Base-by-base conservation (phyloP, 2,113 vertebrate species). In the Dicerorhinus sumatrensis region DNA sequence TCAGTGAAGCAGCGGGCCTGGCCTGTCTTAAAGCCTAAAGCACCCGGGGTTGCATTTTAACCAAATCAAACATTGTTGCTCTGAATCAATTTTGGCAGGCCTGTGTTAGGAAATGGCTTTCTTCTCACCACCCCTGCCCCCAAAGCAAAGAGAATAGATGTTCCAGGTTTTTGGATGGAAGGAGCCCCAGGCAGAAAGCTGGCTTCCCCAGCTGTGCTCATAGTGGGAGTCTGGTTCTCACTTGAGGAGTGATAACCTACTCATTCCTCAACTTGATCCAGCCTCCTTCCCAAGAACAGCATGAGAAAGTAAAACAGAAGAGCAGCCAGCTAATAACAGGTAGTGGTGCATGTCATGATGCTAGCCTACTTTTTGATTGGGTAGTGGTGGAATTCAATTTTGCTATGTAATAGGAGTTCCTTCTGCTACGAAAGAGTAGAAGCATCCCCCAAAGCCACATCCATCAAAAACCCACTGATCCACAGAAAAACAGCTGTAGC, bases 41-140 rank as follows among this genome's bases (percentile, higher is more conserved):
- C 82, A 91, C 82, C 81, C 14, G 1, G 65, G 96, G 96, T 97
- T 97, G 56, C 92, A 93, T 95, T 97, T 96, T 96, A 97, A 97
- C 89, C 89, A 97, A 96, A 88, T 97, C 77, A 97, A 96, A 97
- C 82, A 96, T 56, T 85, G 70, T 97, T 91, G 58, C 77, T 91
- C 77, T 97, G 73, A 97, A 96, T 96, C 76, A 91, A 77, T 82
- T 96, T 91, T 93, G 91, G 87, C 72, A 93, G 62, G 27, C 60
- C 54, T 67, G 46, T 80, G 81, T 94, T 96, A 70, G 63, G 65
- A 96, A 96, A 93, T 36, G 16, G 20, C 62, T 97, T 98, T 97
- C 56, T 92, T 97, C 25, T 75, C n/a, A 95, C 82, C 42, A 65
- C 65, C 62, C 58, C 70, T 0, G 12, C 70, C 39, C 72, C 84